Evolutionary conservation across 2,888 invertebrate genomes (phyloP).

Genomic region (Anodontia alba): DNA sequence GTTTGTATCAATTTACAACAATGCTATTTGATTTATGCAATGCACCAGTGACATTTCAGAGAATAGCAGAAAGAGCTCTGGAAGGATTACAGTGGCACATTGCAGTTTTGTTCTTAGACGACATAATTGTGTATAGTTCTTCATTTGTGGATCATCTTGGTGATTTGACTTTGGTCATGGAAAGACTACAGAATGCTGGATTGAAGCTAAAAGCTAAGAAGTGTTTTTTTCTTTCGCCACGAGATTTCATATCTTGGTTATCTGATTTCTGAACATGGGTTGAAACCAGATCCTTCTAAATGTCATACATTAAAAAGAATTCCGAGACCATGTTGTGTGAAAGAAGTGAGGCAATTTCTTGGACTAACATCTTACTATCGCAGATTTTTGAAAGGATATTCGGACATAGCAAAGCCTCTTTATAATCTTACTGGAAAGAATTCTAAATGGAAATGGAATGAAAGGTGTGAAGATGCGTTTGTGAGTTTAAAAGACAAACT

Average conservation of each 20-base stretch:
- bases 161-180: constrained; percentile 12
- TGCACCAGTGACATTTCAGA: constrained; percentile 32
- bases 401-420: not conserved
- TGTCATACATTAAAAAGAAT: not conserved
- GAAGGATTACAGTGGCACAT: constrained; percentile 20
- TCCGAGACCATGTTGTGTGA: not conserved
- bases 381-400: not conserved
- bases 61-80: constrained; percentile 26
- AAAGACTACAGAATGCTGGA: constrained; percentile 1
- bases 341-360: not conserved
- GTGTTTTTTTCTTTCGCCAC: constrained; percentile 19
- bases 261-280: not conserved
- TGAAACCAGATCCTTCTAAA: not conserved
- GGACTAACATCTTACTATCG: not conserved
- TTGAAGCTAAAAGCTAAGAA: constrained; percentile 23
- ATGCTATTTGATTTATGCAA: constrained; percentile 46
- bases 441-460: not conserved
- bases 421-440: not conserved
- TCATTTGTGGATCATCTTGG: constrained; percentile 20
- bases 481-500: not conserved
- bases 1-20: constrained; percentile 35
- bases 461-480: not conserved
- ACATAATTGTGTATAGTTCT: constrained; percentile 14
- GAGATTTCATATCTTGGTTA: constrained; percentile 24
- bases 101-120: constrained; percentile 16